Evolutionary conservation across 2,113 vertebrate genomes (phyloP).

Genomic region (Reinhardtius hippoglossoides): DNA sequence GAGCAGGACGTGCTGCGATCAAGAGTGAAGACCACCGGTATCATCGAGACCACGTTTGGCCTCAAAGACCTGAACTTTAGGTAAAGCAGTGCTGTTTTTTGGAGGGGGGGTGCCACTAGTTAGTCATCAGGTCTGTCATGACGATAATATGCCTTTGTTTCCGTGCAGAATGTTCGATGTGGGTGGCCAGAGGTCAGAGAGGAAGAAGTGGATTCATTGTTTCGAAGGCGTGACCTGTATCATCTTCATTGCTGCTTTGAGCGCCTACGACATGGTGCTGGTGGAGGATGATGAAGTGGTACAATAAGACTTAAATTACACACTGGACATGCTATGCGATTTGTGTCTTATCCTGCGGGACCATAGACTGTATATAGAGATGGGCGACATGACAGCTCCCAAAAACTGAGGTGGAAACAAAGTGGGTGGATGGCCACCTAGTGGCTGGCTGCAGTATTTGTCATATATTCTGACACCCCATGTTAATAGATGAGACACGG

Average conservation of each 20-base stretch:
- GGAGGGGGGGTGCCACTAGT: background rate
- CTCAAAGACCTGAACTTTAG: constrained; percentile 98
- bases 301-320: constrained; percentile 32
- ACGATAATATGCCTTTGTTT: background rate
- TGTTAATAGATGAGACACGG: no score
- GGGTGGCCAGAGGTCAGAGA: constrained; percentile 95
- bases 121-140: background rate
- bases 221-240: constrained; percentile 98
- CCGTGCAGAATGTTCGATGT: constrained; percentile 95
- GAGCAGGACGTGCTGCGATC: constrained; percentile 97
- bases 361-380: no score
- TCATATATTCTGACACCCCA: no score
- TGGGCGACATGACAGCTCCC: no score
- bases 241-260: constrained; percentile 97
- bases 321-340: background rate
- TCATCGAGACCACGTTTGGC: constrained; percentile 94
- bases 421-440: no score
- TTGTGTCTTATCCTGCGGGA: no score
- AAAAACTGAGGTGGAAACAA: no score
- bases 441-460: no score
- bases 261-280: constrained; percentile 96
- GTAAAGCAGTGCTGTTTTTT: constrained; percentile 68
- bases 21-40: constrained; percentile 96
- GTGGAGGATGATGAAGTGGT: constrained; percentile 96
- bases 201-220: constrained; percentile 99